Base-by-base conservation (phyloP, 1,140 invertebrate genomes). In the Melitaea cinxia region DNA sequence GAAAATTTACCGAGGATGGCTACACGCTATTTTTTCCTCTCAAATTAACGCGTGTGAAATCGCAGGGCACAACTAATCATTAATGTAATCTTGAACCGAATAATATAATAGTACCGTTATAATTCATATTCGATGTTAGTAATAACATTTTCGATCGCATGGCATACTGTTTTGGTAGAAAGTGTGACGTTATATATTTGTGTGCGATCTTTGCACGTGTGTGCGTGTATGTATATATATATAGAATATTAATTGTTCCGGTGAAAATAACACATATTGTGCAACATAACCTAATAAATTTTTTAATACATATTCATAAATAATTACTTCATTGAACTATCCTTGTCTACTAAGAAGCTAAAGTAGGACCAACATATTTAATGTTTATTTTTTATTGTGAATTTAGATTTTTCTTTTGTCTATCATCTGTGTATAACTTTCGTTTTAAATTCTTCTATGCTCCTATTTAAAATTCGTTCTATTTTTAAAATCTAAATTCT, bases 161-260 rank as follows among this genome's bases (percentile, higher is more conserved):
- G 15, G 7, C 21, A 47, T 47, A 14, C 9, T 1, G 17, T 10
- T 47, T 15, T 47, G 4, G 42, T 47, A 47, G 42, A 47, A 47
- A 47, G 42, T 45, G 1, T 4, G 10, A 19, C 42, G 7, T 39
- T n/a, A 47, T 12, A 12, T 2, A 47, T 23, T 4, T 0, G 7
- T 45, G 39, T 21, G 1, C 12, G 42, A 17, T 17, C 15, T 19
- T 12, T 23, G 19, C 15, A 14, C 21, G 6, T 55, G 37, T 52
- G 1, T 26, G 54, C 33, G 17, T 50, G 53, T 56, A 10, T 30
- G 52, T 47, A n/a, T 42, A 19, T 28, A 24, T 37, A 55, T 73
- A 60, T 60, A 70, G 82, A 77, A 84, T 84, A 73, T 59, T 68
- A 83, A 85, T 60, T 64, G 73, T 85, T 85, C 80, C 82, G 82